phyloP scores from a whole-genome alignment of 2,888 invertebrate genomes.

The Hydrotaea diabolus region DNA sequence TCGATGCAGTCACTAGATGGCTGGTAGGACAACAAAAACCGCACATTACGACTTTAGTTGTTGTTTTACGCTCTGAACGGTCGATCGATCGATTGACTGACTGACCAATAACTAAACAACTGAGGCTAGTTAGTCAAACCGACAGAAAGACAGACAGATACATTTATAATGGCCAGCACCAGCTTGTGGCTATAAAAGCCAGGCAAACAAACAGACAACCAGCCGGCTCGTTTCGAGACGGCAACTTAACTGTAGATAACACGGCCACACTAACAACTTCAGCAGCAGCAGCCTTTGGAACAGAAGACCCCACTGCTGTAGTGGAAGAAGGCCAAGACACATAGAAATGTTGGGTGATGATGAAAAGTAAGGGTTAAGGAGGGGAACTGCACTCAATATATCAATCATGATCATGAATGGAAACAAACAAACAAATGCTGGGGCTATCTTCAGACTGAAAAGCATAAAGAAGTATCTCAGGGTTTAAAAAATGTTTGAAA shows the following conservation, averaged over 20 bases:
- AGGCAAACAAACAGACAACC: constrained; percentile 4
- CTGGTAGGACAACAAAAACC: neutral
- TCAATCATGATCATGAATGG: constrained; percentile 50
- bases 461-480: neutral
- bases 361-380: neutral
- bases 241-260: constrained; percentile 30
- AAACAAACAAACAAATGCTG: constrained; percentile 42
- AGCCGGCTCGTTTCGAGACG: neutral
- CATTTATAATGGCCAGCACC: neutral
- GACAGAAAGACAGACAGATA: neutral
- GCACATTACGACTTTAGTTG: neutral
- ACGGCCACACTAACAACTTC: too few relatives aligned
- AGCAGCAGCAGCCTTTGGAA: too few relatives aligned
- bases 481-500: neutral
- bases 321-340: too few relatives aligned
- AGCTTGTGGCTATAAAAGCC: neutral
- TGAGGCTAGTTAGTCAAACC: neutral
- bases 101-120: neutral
- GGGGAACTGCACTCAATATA: constrained; percentile 51
- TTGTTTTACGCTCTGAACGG: neutral
- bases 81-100: neutral
- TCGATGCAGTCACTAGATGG: neutral
- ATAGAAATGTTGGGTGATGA: too few relatives aligned
- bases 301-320: too few relatives aligned
- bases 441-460: neutral